A percentile compares a stretch with the other conserved stretches of the same genome.
Evolutionary conservation across 2,888 invertebrate species (phyloP).

Genomic region (Pseudococcus jackbeardsleyi): DNA sequence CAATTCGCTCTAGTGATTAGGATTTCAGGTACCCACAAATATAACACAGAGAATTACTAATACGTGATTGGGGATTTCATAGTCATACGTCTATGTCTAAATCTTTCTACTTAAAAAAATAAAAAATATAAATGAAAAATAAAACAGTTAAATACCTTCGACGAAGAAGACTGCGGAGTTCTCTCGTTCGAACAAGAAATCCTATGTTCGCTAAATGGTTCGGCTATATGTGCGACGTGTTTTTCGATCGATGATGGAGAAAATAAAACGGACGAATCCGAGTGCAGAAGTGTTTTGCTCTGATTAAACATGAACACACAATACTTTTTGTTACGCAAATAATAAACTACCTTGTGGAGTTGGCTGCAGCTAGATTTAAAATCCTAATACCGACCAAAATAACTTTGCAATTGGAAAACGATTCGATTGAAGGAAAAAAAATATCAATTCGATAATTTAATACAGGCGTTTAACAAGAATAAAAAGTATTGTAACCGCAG

Average conservation of each 20-base stretch:
- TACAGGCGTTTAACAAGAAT: neutral
- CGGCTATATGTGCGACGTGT: constrained; percentile 71
- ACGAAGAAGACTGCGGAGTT: constrained; percentile 65
- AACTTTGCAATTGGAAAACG: neutral
- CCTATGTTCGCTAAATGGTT: constrained; percentile 65
- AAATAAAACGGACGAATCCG: constrained; percentile 84
- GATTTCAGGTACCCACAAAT: neutral
- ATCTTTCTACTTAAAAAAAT: constrained; percentile 12
- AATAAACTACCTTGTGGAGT: neutral
- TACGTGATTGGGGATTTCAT: neutral
- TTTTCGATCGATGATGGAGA: constrained; percentile 91
- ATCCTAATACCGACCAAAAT: constrained; percentile 1
- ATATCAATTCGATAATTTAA: neutral
- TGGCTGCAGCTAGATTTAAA: neutral
- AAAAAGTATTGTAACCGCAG: neutral
- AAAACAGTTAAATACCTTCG: constrained; percentile 65
- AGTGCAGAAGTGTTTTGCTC: constrained; percentile 82
- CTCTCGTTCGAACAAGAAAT: constrained; percentile 65
- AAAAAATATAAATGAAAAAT: constrained; percentile 33
- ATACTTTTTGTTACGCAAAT: constrained; percentile 39
- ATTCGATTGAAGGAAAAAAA: neutral
- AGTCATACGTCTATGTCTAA: neutral
- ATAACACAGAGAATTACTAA: neutral
- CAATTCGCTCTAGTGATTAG: constrained; percentile 18
- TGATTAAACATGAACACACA: constrained; percentile 70